A percentile compares a stretch with the other conserved stretches of the same genome.
phyloP scores from a whole-genome alignment of 2,888 invertebrate species.

The Rhodophaea formosa region DNA sequence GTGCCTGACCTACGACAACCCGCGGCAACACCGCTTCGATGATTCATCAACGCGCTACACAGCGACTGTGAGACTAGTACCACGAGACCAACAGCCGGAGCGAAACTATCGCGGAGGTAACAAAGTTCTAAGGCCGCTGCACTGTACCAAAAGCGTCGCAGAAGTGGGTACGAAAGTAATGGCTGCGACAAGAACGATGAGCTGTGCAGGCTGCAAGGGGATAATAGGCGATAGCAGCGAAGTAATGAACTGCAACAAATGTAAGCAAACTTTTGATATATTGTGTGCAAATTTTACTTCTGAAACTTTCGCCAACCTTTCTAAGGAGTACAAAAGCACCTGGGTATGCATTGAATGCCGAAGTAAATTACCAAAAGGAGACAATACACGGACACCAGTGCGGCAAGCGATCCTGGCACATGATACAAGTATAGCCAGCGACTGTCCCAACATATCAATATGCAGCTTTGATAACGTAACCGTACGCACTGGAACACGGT shows the following conservation, averaged over 20 bases:
- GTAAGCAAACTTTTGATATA: conserved; percentile 10
- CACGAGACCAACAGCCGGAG: too few species aligned
- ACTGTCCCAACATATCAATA: background rate
- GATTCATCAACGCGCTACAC: too few species aligned
- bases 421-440: background rate
- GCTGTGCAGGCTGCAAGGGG: background rate
- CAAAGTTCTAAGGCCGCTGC: too few species aligned
- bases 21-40: too few species aligned
- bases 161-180: too few species aligned
- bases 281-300: conserved; percentile 5
- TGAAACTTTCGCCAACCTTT: background rate
- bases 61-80: too few species aligned
- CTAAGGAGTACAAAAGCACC: background rate
- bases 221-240: conserved; percentile 1
- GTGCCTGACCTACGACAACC: too few species aligned
- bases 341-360: conserved; percentile 13
- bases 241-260: conserved; percentile 6
- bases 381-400: conserved; percentile 8
- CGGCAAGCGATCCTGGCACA: background rate
- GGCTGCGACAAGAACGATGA: too few species aligned
- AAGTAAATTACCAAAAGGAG: conserved; percentile 5
- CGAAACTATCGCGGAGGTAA: too few species aligned
- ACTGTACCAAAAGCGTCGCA: too few species aligned
- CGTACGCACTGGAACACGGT: background rate
- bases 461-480: background rate